These are phyloP conservation scores for Nemotelus pantherinus DNA, from an alignment of 2,888 invertebrate species.

Conservation along the genomic window DNA sequence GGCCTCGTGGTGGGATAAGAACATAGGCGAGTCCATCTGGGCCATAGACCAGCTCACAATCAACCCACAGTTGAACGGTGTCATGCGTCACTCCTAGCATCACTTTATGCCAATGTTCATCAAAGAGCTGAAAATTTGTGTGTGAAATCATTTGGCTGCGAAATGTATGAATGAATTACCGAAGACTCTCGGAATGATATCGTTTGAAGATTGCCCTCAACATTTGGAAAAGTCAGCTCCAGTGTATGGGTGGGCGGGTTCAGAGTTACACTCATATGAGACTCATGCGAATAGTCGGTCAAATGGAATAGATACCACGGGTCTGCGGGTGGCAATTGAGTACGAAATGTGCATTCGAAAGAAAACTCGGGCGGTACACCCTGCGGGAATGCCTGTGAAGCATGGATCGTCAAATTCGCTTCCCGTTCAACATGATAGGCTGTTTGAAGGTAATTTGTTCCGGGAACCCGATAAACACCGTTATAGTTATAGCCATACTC, in stretches of 20 bases:
- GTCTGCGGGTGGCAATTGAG: slow-evolving; percentile 69
- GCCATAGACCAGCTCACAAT: slow-evolving; percentile 66
- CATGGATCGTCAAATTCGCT: slow-evolving; percentile 77
- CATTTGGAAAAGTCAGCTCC: slow-evolving; percentile 73
- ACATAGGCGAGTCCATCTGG: slow-evolving; percentile 65
- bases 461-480: slow-evolving; percentile 76
- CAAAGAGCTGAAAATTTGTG: slow-evolving; percentile 69
- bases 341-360: slow-evolving; percentile 81
- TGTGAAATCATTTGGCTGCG: slow-evolving; percentile 53
- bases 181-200: slow-evolving; percentile 69
- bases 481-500: slow-evolving; percentile 68
- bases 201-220: slow-evolving; percentile 71
- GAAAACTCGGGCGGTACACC: slow-evolving; percentile 86
- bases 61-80: slow-evolving; percentile 73
- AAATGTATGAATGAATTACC: slow-evolving; percentile 59
- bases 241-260: slow-evolving; percentile 73
- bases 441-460: slow-evolving; percentile 80
- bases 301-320: slow-evolving; percentile 84
- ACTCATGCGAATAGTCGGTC: slow-evolving; percentile 70
- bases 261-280: slow-evolving; percentile 79
- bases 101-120: slow-evolving; percentile 80
- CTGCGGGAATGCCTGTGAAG: slow-evolving; percentile 78
- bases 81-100: slow-evolving; percentile 76
- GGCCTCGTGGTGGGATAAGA: slow-evolving; percentile 68
- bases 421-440: slow-evolving; percentile 81